Evolutionary conservation across 1,140 invertebrate genomes (phyloP).

Genomic region (Onthophagus taurus): DNA sequence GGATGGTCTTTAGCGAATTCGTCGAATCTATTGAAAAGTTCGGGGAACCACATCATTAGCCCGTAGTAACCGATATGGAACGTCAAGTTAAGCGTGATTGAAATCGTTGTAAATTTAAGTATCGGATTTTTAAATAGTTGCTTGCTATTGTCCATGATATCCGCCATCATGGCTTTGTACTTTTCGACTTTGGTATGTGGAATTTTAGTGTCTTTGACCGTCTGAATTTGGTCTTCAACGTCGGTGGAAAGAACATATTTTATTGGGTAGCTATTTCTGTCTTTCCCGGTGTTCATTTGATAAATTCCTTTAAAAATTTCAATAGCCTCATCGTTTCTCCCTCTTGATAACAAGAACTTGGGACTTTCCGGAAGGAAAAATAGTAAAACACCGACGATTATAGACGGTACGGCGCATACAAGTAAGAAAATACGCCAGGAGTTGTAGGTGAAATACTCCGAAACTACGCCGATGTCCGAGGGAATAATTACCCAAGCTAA

Average conservation of each 20-base stretch:
- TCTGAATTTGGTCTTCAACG: constrained; percentile 44
- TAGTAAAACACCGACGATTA: constrained; percentile 71
- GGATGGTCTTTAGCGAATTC: constrained; percentile 47
- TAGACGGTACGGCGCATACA: constrained; percentile 76
- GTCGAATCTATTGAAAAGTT: constrained; percentile 79
- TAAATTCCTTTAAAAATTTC: constrained; percentile 73
- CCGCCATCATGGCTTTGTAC: constrained; percentile 58
- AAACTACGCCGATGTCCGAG: constrained; percentile 54
- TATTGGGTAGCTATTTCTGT: constrained; percentile 63
- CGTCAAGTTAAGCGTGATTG: constrained; percentile 78
- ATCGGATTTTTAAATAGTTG: constrained; percentile 69
- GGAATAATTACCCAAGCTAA: constrained; percentile 85
- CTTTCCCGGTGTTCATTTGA: constrained; percentile 65
- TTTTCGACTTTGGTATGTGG: constrained; percentile 45
- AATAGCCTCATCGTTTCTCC: constrained; percentile 66
- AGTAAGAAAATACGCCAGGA: constrained; percentile 88
- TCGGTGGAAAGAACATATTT: constrained; percentile 61
- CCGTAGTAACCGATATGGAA: constrained; percentile 86
- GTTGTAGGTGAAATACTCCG: constrained; percentile 64
- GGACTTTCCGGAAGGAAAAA: constrained; percentile 86
- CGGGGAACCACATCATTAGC: constrained; percentile 87
- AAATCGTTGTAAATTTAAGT: constrained; percentile 69
- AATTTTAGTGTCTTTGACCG: constrained; percentile 19
- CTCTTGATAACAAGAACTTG: constrained; percentile 72
- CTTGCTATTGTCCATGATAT: constrained; percentile 71